Base-by-base conservation (phyloP, 2,888 invertebrate species). In the Dynastes grantii region DNA sequence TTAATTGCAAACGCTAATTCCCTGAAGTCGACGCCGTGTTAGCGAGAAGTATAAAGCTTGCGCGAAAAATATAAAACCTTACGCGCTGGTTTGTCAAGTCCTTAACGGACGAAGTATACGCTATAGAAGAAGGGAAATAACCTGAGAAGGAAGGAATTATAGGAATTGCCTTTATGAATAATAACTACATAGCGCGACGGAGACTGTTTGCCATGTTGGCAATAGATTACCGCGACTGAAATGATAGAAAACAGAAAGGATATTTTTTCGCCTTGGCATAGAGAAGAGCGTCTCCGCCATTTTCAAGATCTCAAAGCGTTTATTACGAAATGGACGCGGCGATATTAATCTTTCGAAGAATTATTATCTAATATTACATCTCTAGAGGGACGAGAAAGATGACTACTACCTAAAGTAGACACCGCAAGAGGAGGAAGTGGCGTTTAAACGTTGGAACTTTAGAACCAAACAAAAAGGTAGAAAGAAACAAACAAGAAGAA, bases 81-180 rank as follows among this genome's bases (percentile, higher is more conserved):
- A 53, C 53, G 11, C n/a, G 55, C 55, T 55, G 32, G 32, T 37
- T 37, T 37, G 32, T 37, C 32, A 37, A 55, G 55, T 11, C 55
- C n/a, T 29, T 65, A 13, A 40, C 55, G 32, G 32, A 51, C 29
- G 27, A 13, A 40, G 61, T n/a, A 40, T 55, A 37, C 32, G 45
- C 45, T 8, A 45, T 45, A 11, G 45, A 8, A 45, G 45, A 45
- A 8, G 11, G 9, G 0, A 45, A 45, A 45, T 5, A 45, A 45
- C 8, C 8, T 1, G 45, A 45, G 45, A 45, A 11, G 29, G 53
- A 55, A 71, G 61, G 22, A 77, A 77, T 63, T 61, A 77, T 63
- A 71, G 77, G 71, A 71, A 55, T 64, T 71, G 58, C 61, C 45
- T 70, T 77, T 77, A 77, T 77, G 77, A 77, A 51, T 71, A 63